Percentiles rank a stretch among this genome's conserved stretches.
These are phyloP conservation scores for Amblyteles armatorius DNA, from an alignment of 2,888 invertebrate genomes.

Conservation along the genomic window DNA sequence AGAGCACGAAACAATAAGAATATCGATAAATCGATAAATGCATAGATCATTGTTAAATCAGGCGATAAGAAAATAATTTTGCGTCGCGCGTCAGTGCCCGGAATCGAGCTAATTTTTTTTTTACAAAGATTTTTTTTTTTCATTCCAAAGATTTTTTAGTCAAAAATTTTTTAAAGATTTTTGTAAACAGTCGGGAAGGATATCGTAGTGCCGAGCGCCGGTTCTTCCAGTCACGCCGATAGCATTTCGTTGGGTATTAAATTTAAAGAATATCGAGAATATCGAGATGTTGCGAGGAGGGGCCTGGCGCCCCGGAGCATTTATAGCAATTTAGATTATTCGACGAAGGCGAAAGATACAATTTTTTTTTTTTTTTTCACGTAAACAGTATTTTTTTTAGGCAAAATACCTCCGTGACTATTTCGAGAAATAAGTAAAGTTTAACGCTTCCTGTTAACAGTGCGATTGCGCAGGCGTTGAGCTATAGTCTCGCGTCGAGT, in stretches of 20 bases:
- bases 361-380: neutral
- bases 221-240: neutral
- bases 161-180: no score
- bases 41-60: no score
- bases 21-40: no score
- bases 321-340: conserved; percentile 32
- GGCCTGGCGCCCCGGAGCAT: conserved; percentile 6
- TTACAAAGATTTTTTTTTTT: no score
- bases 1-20: no score
- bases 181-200: neutral
- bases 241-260: neutral
- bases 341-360: neutral
- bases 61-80: no score
- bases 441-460: neutral
- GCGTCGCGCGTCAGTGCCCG: no score
- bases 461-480: neutral
- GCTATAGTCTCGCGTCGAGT: conserved; percentile 15
- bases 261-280: neutral
- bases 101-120: no score
- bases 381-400: neutral
- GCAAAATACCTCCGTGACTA: no score
- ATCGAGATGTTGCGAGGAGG: neutral
- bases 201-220: neutral
- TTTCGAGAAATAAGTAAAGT: conserved; percentile 6
- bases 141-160: neutral